phyloP scores from a whole-genome alignment of 2,888 invertebrate species.

The Pterostichus niger region DNA sequence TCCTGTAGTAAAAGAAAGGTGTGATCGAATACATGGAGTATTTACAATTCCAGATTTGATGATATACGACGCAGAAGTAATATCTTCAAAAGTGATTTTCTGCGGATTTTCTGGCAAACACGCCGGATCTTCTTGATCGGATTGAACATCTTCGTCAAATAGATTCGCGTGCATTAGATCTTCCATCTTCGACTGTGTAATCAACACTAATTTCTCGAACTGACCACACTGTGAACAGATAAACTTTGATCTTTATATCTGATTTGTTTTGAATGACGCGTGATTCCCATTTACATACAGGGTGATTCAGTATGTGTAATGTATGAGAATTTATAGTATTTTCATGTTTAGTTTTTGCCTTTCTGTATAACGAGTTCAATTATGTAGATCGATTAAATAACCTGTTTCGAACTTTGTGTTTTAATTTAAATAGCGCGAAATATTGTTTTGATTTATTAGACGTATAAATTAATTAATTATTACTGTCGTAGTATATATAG shows the following conservation, averaged over 20 bases:
- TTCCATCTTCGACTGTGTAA: conserved; percentile 40
- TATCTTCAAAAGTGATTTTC: conserved; percentile 81
- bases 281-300: conserved; percentile 48
- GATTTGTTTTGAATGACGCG: conserved; percentile 34
- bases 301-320: not conserved
- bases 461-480: no score
- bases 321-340: not conserved
- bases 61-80: conserved; percentile 84
- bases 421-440: no score
- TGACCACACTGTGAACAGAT: conserved; percentile 27
- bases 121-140: conserved; percentile 72
- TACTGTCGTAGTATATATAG: no score
- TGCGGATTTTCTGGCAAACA: conserved; percentile 86
- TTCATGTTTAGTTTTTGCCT: not conserved
- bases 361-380: not conserved
- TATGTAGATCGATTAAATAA: not conserved
- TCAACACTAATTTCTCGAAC: conserved; percentile 14
- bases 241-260: conserved; percentile 61
- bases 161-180: conserved; percentile 48
- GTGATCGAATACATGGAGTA: conserved; percentile 82
- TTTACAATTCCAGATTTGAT: conserved; percentile 81
- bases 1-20: conserved; percentile 78
- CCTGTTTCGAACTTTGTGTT: no score
- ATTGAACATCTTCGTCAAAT: not conserved
- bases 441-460: no score